phyloP scores from a whole-genome alignment of 2,888 invertebrate genomes.

The Callosobruchus maculatus region DNA sequence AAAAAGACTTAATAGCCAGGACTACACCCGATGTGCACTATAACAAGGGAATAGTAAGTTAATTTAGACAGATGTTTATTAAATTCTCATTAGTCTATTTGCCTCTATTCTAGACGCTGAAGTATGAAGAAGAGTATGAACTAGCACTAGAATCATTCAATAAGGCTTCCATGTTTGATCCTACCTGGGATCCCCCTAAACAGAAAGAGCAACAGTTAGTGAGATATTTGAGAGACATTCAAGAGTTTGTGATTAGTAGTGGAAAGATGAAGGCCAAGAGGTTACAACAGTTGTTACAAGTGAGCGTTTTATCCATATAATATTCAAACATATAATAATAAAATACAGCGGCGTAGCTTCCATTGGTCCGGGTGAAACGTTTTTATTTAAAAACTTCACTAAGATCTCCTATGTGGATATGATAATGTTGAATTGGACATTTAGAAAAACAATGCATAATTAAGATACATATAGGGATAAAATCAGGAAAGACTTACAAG shows the following conservation, averaged over 20 bases:
- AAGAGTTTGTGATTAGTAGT: slow-evolving; percentile 60
- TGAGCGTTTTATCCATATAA: slow-evolving; percentile 22
- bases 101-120: slow-evolving; percentile 59
- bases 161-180: slow-evolving; percentile 67
- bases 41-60: slow-evolving; percentile 78
- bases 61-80: slow-evolving; percentile 5
- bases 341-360: too few species aligned
- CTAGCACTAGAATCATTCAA: slow-evolving; percentile 67
- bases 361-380: too few species aligned
- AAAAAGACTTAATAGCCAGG: slow-evolving; percentile 66
- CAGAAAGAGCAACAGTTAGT: slow-evolving; percentile 60
- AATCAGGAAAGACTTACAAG: too few species aligned
- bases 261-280: slow-evolving; percentile 74
- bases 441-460: too few species aligned
- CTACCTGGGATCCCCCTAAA: slow-evolving; percentile 68
- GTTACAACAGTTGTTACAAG: slow-evolving; percentile 65
- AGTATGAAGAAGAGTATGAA: slow-evolving; percentile 74
- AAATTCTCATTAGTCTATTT: neutral
- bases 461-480: too few species aligned
- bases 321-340: neutral
- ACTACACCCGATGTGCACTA: slow-evolving; percentile 78
- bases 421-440: too few species aligned
- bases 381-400: too few species aligned
- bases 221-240: slow-evolving; percentile 63
- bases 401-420: too few species aligned